Evolutionary conservation across 2,888 invertebrate species (phyloP), one percentile per base, ranked within the genome.

Genomic region (Orchesella flavescens): DNA sequence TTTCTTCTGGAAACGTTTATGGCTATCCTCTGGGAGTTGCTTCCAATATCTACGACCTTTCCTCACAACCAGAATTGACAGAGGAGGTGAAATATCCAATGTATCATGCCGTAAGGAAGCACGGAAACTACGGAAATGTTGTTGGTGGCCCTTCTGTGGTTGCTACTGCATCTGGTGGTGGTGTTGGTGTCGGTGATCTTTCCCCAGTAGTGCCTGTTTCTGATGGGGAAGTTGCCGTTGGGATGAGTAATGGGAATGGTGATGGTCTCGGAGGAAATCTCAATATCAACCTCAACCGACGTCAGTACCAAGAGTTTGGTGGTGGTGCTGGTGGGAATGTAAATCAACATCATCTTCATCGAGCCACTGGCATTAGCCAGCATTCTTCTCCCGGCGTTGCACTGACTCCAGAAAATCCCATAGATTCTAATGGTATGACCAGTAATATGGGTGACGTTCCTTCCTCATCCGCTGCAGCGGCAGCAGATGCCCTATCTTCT

Each of bases 1-100:
- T 83, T 72, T 75, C 77, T 61, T 74, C 81, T 61, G 59, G 76
- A 55, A 75, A 81, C 59, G 66, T 84, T 72, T 81, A 77, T 59
- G 75, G 76, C 44, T 84, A 81, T 53, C 83, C 83, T 21, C 74
- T 80, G 69, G 85, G 82, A 63, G 74, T 80, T 5, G 78, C 76
- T 15, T 75, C 84, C 4, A 77, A 80, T 49, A 68, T 85, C 21
- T 86, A 85, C 68, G 86, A 86, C 66, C 46, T 85, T 4, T 85
- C 85, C 21, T 87, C 88, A 12, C 86, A 88, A 49, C 85, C 86
- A 15, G 87, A 88, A 74, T 17, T 86, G 63, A 84, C 86, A 10
- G 85, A 86, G 80, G 85, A 86, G 57, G 84, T 87, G n/a, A 86
- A 86, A 73, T 88, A 88, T 43, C 87, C 88, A 5, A 72, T 73